These are phyloP conservation scores for Pinna nobilis DNA, from an alignment of 1,140 invertebrate species.

Conservation along the genomic window DNA sequence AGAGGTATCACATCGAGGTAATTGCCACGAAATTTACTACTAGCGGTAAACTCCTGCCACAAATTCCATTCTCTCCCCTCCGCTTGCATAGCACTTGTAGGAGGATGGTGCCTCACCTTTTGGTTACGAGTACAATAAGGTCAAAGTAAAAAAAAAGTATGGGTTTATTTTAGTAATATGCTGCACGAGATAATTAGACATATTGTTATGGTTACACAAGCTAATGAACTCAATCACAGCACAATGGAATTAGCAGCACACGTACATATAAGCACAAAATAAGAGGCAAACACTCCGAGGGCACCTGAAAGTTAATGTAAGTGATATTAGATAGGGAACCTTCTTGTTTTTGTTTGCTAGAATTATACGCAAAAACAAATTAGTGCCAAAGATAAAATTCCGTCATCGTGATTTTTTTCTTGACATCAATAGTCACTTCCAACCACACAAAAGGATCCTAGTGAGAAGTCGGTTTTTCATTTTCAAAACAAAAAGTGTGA, in stretches of 20 bases:
- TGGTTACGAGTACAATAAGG: background rate
- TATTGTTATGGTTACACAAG: background rate
- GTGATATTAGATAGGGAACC: too few relatives aligned
- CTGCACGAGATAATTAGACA: background rate
- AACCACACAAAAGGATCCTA: too few relatives aligned
- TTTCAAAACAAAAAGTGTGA: too few relatives aligned
- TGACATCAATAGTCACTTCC: too few relatives aligned
- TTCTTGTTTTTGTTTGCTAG: too few relatives aligned
- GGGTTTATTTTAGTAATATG: conserved; percentile 6
- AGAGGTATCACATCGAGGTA: conserved; percentile 90
- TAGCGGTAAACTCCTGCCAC: conserved; percentile 99
- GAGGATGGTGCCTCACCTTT: conserved; percentile 98
- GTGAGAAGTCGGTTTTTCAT: too few relatives aligned
- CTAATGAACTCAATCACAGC: background rate
- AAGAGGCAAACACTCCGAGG: background rate
- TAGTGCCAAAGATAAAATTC: too few relatives aligned
- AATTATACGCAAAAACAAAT: too few relatives aligned
- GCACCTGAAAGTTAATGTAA: too few relatives aligned
- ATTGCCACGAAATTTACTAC: conserved; percentile 98
- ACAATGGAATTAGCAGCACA: background rate
- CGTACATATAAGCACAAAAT: background rate
- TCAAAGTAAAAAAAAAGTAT: background rate
- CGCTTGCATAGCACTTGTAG: conserved; percentile 94
- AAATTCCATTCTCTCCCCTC: conserved; percentile 91
- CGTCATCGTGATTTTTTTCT: too few relatives aligned